These are phyloP conservation scores for Bubo scandiacus DNA, from an alignment of 2,113 vertebrate species.

Conservation along the genomic window DNA sequence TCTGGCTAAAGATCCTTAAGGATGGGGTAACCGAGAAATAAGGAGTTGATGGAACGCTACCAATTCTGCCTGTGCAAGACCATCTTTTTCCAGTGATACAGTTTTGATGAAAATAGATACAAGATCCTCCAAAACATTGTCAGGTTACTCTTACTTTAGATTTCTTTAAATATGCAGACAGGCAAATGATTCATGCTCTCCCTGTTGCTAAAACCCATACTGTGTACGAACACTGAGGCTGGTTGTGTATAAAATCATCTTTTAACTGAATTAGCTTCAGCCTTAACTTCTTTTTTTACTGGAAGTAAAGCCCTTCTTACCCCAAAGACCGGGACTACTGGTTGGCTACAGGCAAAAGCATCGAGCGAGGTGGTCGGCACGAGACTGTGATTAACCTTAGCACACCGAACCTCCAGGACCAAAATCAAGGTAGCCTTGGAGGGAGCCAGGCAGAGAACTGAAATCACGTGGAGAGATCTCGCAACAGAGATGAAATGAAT, in stretches of 20 bases:
- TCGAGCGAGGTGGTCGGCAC: fast-evolving
- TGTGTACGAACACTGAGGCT: not conserved
- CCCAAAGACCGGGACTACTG: not conserved
- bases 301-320: not conserved
- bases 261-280: not conserved
- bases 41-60: fast-evolving
- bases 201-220: not conserved
- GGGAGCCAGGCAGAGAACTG: not conserved
- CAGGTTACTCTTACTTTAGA: not conserved
- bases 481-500: not conserved
- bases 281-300: not conserved
- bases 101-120: not conserved
- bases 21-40: not conserved
- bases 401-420: not conserved
- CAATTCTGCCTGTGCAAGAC: not conserved
- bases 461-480: not conserved
- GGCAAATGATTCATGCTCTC: not conserved
- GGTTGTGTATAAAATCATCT: not conserved
- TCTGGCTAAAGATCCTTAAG: not conserved
- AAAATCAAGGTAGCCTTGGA: not conserved
- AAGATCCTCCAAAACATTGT: not conserved
- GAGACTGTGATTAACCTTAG: not conserved
- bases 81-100: not conserved
- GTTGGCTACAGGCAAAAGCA: not conserved
- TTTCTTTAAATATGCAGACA: not conserved